Evolutionary conservation across 2,888 invertebrate genomes (phyloP), one percentile per base, ranked within the genome.

Genomic region (Hyposoter dolosus): DNA sequence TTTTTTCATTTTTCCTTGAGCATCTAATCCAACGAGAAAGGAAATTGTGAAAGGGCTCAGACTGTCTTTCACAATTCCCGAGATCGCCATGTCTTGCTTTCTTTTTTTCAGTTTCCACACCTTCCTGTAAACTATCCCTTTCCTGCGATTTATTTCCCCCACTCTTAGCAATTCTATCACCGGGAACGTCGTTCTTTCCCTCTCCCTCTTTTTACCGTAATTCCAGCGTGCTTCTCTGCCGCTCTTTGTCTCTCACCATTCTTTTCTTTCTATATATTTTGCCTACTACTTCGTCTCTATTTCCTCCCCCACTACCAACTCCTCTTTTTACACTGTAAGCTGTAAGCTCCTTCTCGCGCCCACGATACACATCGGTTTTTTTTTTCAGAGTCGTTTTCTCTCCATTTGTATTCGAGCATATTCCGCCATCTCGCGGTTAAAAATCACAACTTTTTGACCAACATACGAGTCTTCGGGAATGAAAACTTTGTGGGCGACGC

Each of bases 191-290:
- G n/a, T 17, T 66, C 65, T 40, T 28, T 28, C 23, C 23, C 23
- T 53, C 53, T 53, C 32, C 3, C 40, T n/a, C 35, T 66, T 66
- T 66, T 66, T 40, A 66, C 65, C 40, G 65, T 66, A 40, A 66
- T n/a, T 66, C 40, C 40, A 40, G n/a, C 35, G 40, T 10, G n/a
- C n/a, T 35, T 40, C n/a, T n/a, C 40, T 19, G 7, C 1, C 65
- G 17, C 40, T 79, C 80, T 65, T 60, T 79, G 43, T 76, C 71
- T 71, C 81, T 84, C 84, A 68, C 68, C 66, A 72, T 32, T 53
- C 50, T 65, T 47, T 43, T 43, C 17, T 7, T 65, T 17, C 65
- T 40, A 66, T 65, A 40, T 66, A 28, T 60, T 66, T 35, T 40
- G n/a, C 10, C 65, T 66, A 53, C 19, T 32, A 35, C 35, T 65